Evolutionary conservation across 64 coral and sea anemone genomes (phyloP).

Genomic region (Porites lutea): DNA sequence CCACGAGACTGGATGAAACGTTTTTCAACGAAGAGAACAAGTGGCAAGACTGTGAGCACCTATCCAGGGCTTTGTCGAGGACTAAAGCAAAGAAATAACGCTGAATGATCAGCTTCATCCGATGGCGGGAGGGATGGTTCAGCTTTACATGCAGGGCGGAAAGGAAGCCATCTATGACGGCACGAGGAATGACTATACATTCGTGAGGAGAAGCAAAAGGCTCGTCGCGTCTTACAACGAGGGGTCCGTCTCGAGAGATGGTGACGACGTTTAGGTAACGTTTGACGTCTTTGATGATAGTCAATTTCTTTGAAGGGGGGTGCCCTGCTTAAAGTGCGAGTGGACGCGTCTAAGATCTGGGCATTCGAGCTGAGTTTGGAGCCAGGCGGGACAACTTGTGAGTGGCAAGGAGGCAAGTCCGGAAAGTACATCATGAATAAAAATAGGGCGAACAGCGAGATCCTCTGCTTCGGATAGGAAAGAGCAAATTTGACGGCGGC

Average conservation of each 20-base stretch:
- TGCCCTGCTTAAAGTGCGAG: no score
- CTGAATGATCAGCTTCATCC: conserved; percentile 12
- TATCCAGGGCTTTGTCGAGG: conserved; percentile 24
- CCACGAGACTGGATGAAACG: conserved; percentile 12
- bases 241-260: no score
- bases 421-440: background rate
- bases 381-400: background rate
- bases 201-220: background rate
- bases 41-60: conserved; percentile 21
- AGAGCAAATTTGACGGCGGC: background rate
- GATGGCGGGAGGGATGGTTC: background rate
- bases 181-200: background rate
- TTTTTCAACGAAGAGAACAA: conserved; percentile 28
- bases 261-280: no score
- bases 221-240: no score
- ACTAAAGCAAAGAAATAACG: conserved; percentile 40
- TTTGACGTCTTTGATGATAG: no score
- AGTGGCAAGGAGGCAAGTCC: background rate
- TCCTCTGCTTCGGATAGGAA: background rate
- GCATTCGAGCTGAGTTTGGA: no score
- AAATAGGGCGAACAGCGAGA: background rate
- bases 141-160: conserved; percentile 14
- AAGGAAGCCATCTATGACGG: conserved; percentile 18
- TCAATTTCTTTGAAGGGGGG: no score
- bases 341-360: no score